Evolutionary conservation across 1,140 invertebrate genomes (phyloP).

Genomic region (Centruroides vittatus): DNA sequence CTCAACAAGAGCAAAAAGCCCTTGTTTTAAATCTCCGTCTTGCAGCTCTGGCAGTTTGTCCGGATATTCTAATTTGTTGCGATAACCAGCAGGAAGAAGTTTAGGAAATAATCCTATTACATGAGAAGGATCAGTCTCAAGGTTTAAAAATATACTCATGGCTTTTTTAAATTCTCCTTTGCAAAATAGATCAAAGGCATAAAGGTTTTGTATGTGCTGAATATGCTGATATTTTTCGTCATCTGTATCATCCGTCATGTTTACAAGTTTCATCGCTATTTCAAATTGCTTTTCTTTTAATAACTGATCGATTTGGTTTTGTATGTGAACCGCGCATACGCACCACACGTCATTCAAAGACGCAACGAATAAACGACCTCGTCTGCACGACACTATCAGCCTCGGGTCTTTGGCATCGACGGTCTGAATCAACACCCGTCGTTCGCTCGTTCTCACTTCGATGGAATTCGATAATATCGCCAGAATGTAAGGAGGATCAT

Average conservation of each 20-base stretch:
- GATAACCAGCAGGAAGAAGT: constrained; percentile 51
- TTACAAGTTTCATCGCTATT: constrained; percentile 43
- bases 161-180: constrained; percentile 74
- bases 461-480: constrained; percentile 59
- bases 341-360: constrained; percentile 77
- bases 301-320: constrained; percentile 63
- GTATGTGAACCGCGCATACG: constrained; percentile 56
- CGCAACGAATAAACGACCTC: constrained; percentile 66
- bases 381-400: constrained; percentile 18
- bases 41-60: constrained; percentile 48
- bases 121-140: constrained; percentile 82
- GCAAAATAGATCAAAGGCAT: constrained; percentile 79
- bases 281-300: constrained; percentile 82
- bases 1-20: constrained; percentile 71
- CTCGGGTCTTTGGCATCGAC: constrained; percentile 38
- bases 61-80: constrained; percentile 39
- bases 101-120: constrained; percentile 89
- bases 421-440: constrained; percentile 55
- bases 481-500: constrained; percentile 80
- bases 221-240: constrained; percentile 66
- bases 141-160: constrained; percentile 75
- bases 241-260: constrained; percentile 61
- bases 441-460: constrained; percentile 63
- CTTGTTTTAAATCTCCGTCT: constrained; percentile 71
- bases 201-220: constrained; percentile 72